Evolutionary conservation across 2,797 vertebrate genomes (phyloP), one percentile per base, ranked within the genome.

Genomic region (Oryzias sinensis): DNA sequence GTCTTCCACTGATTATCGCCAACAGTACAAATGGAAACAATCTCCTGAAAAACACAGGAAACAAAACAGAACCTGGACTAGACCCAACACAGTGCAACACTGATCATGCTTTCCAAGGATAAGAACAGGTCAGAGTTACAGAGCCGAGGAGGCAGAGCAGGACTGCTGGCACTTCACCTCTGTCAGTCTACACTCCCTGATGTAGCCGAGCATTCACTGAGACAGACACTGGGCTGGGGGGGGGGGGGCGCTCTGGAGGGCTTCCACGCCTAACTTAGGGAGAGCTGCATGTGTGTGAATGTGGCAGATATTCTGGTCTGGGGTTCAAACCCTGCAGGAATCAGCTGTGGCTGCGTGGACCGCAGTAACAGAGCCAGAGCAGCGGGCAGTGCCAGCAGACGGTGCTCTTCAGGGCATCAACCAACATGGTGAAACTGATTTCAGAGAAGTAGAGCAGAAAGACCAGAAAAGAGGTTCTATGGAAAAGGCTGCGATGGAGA

Each of bases 61-160:
- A 98, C 96, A 97, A 98, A 93, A 93, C 86, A 91, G 89, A 91
- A 93, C 94, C 93, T 95, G 72, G 88, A 88, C 92, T 91, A 89
- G 89, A 94, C 85, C 90, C 59, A 88, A 93, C 85, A 93, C 92
- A 95, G 94, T 93, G 94, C 92, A 95, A 97, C 94, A 94, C 91
- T 90, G 91, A 93, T 93, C 96, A 98, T 96, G 96, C 97, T 94
- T 93, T 89, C 86, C 58, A 92, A 90, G 90, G 91, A 76, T 79
- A 65, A 83, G 20, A 75, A 70, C 37, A 92, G 93, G 87, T 70
- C 85, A 72, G 67, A 84, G 90, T 95, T 93, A 95, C 83, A 95
- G 88, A 96, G 93, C 90, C 90, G 68, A 78, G 82, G 90, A 90
- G 86, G 84, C 59, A 91, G 93, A 94, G 93, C 94, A 93, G 92